phyloP scores from a whole-genome alignment of 92 coral and sea anemone species.

The Parazoanthus swiftii region DNA sequence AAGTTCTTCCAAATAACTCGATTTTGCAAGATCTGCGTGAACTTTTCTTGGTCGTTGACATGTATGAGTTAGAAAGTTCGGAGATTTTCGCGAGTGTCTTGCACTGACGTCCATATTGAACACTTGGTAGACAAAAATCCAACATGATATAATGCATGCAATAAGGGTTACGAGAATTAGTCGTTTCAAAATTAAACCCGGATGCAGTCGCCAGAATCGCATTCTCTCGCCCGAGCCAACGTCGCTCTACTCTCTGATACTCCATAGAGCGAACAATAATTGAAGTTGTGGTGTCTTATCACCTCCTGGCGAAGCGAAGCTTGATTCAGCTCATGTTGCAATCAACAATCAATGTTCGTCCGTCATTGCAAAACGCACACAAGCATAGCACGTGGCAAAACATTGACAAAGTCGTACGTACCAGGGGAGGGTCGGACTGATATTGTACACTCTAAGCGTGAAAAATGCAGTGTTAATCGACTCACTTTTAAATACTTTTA shows the following conservation, averaged over 20 bases:
- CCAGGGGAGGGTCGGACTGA: conserved; percentile 21
- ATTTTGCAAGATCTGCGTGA: neutral
- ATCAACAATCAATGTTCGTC: conserved; percentile 3
- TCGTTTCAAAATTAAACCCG: conserved; percentile 70
- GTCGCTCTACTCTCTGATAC: conserved; percentile 14
- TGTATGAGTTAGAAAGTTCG: conserved; percentile 21
- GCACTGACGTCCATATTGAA: conserved; percentile 61
- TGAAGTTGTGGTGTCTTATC: neutral
- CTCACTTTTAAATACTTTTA: too few species aligned
- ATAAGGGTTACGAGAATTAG: conserved; percentile 54
- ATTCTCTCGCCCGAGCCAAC: conserved; percentile 46
- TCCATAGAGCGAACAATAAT: conserved; percentile 24
- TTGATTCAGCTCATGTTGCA: conserved; percentile 37
- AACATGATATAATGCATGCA: conserved; percentile 58
- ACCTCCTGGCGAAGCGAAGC: conserved; percentile 17
- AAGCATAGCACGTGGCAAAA: conserved; percentile 30
- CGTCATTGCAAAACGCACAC: neutral
- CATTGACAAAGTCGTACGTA: conserved; percentile 11
- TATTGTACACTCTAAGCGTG: too few species aligned
- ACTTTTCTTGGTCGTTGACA: conserved; percentile 19
- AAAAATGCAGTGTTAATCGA: too few species aligned
- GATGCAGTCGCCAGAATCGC: conserved; percentile 88
- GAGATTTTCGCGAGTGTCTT: conserved; percentile 67
- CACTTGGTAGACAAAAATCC: conserved; percentile 72
- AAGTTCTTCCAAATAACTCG: conserved; percentile 24